Base-by-base conservation (phyloP, 92 coral and sea anemone species). In the Zoanthus solanderi region DNA sequence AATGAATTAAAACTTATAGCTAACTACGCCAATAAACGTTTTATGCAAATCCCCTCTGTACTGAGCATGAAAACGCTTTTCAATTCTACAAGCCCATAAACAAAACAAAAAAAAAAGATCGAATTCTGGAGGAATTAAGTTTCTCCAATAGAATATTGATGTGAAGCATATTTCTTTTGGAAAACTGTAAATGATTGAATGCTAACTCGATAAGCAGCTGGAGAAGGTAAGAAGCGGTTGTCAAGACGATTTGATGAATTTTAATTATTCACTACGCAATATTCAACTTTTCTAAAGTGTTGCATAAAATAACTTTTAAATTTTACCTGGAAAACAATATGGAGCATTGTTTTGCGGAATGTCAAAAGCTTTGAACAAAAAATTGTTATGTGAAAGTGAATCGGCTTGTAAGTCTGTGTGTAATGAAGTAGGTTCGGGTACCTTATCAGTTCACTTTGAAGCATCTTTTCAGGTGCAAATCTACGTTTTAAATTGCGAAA, bases 21-120 rank as follows among this genome's bases (percentile, higher is more conserved):
- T 81, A 63, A 23, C 66, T 65, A 66, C 50, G 66, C 58, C 66
- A 65, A 14, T 14, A 23, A 32, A 1, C 9, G 2, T 50, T 79
- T 44, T 65, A 81, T 81, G 85, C 85, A 81, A 81, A 81, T 81
- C 75, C 23, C 23, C 14, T 47, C 71, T 66, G 10, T 65, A 45
- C 30, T 32, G 69, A 0, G 56, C 9, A 3, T 12, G 53, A 67
- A 65, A 61, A 23, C 84, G 72, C 60, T 79, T 67, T 67, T 37
- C 57, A 45, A 66, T 81, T 65, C 14, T 23, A 47, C 42, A 3
- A 14, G 53, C 45, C 66, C 23, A 81, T 13, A 9, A 11, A n/a
- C 30, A 66, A 5, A 65, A 81, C 18, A 65, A 2, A 7, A 13
- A 69, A 7, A 34, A 37, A 14, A 2, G 28, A 15, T 76, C 13